Evolutionary conservation across 2,113 vertebrate genomes (phyloP).

Genomic region (Stictonetta naevosa): DNA sequence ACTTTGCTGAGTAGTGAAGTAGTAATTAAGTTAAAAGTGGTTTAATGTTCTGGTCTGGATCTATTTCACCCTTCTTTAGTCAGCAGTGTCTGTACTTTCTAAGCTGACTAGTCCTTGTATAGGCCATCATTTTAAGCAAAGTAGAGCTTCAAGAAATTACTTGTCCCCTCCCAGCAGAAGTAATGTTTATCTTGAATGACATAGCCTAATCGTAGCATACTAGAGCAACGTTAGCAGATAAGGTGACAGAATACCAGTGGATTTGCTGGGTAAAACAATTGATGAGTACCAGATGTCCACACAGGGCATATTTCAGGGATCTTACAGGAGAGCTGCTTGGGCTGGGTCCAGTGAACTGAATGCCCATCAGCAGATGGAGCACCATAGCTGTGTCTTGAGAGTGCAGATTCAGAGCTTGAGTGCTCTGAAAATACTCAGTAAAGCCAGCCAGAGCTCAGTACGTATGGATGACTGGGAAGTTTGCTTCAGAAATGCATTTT

Average conservation of each 20-base stretch:
- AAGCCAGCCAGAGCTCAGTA: not conserved
- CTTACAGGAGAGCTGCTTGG: not conserved
- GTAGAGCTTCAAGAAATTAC: not conserved
- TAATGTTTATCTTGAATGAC: not conserved
- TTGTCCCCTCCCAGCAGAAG: not conserved
- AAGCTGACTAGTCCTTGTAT: not conserved
- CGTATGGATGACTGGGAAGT: not conserved
- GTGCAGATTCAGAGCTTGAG: not conserved
- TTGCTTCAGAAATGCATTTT: not conserved
- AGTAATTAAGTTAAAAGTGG: not conserved
- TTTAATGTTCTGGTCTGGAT: not conserved
- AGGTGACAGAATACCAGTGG: not conserved
- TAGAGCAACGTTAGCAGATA: accelerated
- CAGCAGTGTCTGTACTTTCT: not conserved
- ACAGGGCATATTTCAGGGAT: accelerated
- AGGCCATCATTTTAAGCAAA: not conserved
- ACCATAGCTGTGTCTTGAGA: not conserved
- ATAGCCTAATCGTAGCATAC: too few relatives aligned
- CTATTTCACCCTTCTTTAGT: not conserved
- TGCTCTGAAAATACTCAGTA: accelerated
- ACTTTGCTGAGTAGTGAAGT: not conserved
- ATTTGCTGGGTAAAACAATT: not conserved
- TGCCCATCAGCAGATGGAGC: not conserved
- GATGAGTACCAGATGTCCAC: not conserved
- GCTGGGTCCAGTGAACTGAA: not conserved